These are phyloP conservation scores for Alloscopus bannaensis DNA, from an alignment of 2,888 invertebrate species.

Conservation along the genomic window DNA sequence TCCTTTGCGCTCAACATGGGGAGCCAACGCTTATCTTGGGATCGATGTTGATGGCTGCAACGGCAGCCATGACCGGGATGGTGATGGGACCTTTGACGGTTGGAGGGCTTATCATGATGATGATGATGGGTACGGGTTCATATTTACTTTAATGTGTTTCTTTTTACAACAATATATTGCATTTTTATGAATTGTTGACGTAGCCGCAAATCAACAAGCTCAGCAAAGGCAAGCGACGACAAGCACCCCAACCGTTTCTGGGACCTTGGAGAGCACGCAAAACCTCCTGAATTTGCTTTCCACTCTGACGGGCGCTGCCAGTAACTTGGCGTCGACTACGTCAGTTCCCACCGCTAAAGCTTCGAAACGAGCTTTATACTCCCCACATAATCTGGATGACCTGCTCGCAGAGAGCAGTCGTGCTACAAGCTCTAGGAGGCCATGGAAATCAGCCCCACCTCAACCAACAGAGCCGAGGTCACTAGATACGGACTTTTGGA, in stretches of 20 bases:
- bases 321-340: conserved; percentile 19
- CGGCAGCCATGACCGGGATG: conserved; percentile 66
- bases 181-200: background rate
- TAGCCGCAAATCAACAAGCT: conserved; percentile 56
- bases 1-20: conserved; percentile 50
- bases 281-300: conserved; percentile 41
- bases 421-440: conserved; percentile 2
- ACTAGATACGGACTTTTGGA: conserved; percentile 35
- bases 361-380: conserved; percentile 36
- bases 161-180: background rate
- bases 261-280: conserved; percentile 48
- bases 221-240: conserved; percentile 32
- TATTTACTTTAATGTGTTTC: no score
- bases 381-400: conserved; percentile 43
- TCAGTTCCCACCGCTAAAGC: conserved; percentile 18
- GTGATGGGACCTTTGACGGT: conserved; percentile 68
- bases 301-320: conserved; percentile 31
- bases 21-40: conserved; percentile 46
- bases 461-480: background rate
- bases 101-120: conserved; percentile 70
- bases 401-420: conserved; percentile 38
- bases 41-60: conserved; percentile 46
- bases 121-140: conserved; percentile 64
- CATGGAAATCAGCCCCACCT: conserved; percentile 19
- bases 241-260: background rate